A percentile compares a stretch with the other conserved stretches of the same genome.
These are phyloP conservation scores for Holothuria glaberrima DNA, from an alignment of 35 echinoderm and acorn worm species.

Conservation along the genomic window DNA sequence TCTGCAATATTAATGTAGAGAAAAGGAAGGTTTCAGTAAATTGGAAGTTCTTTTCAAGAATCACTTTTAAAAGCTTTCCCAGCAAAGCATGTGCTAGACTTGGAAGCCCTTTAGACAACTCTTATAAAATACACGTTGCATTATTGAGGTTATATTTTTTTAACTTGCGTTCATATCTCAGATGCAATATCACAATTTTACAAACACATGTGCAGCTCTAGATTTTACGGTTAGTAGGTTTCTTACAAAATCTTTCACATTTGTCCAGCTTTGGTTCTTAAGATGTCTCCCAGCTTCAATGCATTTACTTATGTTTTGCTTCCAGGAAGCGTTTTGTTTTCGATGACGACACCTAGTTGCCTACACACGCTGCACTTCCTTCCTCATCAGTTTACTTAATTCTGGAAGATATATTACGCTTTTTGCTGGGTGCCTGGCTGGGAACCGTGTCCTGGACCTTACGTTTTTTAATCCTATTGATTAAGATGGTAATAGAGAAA, in stretches of 20 bases:
- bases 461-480: too few species aligned
- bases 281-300: background rate
- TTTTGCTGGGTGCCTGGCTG: too few species aligned
- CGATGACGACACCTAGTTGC: background rate
- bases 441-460: too few species aligned
- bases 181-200: background rate
- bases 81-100: background rate
- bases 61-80: background rate
- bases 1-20: background rate
- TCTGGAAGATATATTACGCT: too few species aligned
- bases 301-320: background rate
- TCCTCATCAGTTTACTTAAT: slow-evolving; percentile 13
- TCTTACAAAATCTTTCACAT: slow-evolving; percentile 13
- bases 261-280: background rate
- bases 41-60: background rate
- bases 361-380: background rate
- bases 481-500: too few species aligned
- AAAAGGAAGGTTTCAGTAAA: background rate
- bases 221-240: background rate
- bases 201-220: background rate
- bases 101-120: background rate
- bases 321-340: slow-evolving; percentile 3
- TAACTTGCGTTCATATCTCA: background rate
- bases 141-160: background rate
- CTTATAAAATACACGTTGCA: background rate